Evolutionary conservation across 1,140 invertebrate genomes (phyloP), one percentile per base, ranked within the genome.

Genomic region (Oncopodura yosiiana): DNA sequence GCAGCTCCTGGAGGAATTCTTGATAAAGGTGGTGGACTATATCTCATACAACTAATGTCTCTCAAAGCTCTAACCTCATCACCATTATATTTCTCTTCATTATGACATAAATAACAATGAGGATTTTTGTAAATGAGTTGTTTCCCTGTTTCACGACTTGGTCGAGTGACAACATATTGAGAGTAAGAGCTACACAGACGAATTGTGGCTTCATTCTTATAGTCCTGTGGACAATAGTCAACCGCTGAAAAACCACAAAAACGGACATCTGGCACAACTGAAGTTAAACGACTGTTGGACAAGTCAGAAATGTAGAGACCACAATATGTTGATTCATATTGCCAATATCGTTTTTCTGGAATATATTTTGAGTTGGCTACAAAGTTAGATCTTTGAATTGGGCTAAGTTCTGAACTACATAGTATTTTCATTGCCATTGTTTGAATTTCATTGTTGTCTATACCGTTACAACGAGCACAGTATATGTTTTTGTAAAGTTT

Each of bases 61-160:
- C 36, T 34, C 11, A 23, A 39, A 48, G 23, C 27, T n/a, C 52
- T 29, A 16, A 49, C 30, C 29, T 34, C 38, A n/a, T n/a, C n/a
- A 23, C 39, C 18, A 14, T 42, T 26, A 9, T 21, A 30, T 9
- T 11, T 8, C 23, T 45, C 11, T 29, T 49, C 45, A 9, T 57
- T 53, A 37, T 70, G 66, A 49, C 71, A 73, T 11, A 58, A 41
- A 30, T 67, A 69, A 61, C 71, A 73, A 51, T 73, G 66, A 14
- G 64, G 65, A 55, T 73, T 73, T 50, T 69, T 72, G 54, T 64
- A 73, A 11, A 63, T 43, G 2, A 16, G 24, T 5, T 18, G 3
- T 3, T 3, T 29, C 16, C 6, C 14, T 18, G n/a, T 11, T 5
- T 9, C 26, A n/a, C 3, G 3, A 4, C 16, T 30, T 30, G 11